Base-by-base conservation (phyloP, 2,888 invertebrate genomes). In the Lordiphosa andalusiaca region DNA sequence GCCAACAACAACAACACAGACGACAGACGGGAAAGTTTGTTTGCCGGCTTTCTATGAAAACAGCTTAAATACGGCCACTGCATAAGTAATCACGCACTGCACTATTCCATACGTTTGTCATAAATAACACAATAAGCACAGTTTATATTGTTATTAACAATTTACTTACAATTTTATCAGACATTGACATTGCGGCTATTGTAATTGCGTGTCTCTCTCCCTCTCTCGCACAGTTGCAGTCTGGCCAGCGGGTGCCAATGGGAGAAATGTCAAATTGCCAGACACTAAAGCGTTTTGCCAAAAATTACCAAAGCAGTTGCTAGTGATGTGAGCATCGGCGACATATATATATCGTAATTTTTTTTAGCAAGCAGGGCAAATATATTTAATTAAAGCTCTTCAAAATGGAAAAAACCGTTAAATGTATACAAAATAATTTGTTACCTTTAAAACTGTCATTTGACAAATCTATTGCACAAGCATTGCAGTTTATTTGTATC, bases 141-240 rank as follows among this genome's bases (percentile, higher is more conserved):
- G 16, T 53, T 30, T 5, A 33, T 7, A 25, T 50, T 60, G 25
- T 56, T 67, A 58, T 55, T 21, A 56, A 54, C 38, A 59, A 67
- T 65, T 64, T 75, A 77, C 84, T 77, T 83, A 77, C 77, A 77
- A 77, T 77, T 83, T 80, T 75, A 61, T 83, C 84, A 55, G 76
- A 50, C 78, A 68, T 80, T 61, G 67, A 40, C 35, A 63, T 63
- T 55, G 58, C 66, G 67, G 64, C 50, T 62, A 65, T 52, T 65
- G 42, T 53, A 57, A 65, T 65, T 52, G 38, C 47, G 46, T 62
- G 30, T 49, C 13, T 47, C 33, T 48, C 54, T 48, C 39, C 49
- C 54, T 62, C 48, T 12, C 53, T 49, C 53, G 41, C 61, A 61
- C 62, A 53, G 57, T 58, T 44, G 46, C 19, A 7, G 37, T 69